These are phyloP conservation scores for Heliconius melpomene DNA, from an alignment of 1,140 invertebrate genomes.

Conservation along the genomic window DNA sequence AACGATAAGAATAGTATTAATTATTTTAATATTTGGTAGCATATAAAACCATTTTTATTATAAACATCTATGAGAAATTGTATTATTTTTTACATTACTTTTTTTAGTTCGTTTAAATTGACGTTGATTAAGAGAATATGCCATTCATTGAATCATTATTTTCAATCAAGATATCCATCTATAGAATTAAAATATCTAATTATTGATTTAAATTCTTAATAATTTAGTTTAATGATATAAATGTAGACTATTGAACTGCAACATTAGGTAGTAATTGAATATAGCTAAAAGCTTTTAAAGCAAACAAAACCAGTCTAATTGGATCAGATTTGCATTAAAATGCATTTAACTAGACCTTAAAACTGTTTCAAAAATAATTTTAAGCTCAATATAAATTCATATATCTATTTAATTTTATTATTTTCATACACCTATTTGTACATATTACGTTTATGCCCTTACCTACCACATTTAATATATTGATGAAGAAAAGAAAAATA, in stretches of 20 bases:
- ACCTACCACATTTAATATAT: not conserved
- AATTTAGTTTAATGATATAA: not conserved
- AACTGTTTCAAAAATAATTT: not conserved
- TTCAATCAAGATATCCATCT: not conserved
- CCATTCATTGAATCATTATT: not conserved
- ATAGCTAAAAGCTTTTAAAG: not conserved
- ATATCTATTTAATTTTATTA: not conserved
- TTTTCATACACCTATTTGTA: not conserved
- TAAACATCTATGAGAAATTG: not conserved
- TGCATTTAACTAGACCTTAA: not conserved
- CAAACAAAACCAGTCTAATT: not conserved
- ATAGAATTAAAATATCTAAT: not conserved
- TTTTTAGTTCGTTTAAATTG: constrained; percentile 5
- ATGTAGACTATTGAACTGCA: not conserved
- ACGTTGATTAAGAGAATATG: not conserved
- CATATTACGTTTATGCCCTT: not conserved
- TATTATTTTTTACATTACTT: not conserved
- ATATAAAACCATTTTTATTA: not conserved
- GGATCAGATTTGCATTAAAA: too few relatives aligned
- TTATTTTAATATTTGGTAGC: not conserved
- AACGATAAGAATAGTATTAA: not conserved
- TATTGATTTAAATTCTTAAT: too few relatives aligned
- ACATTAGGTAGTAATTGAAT: not conserved
- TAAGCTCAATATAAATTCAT: not conserved
- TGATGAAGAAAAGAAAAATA: not conserved